Percentiles rank a stretch among this genome's conserved stretches.
Conservation (phyloP, 2,113 vertebrate genomes). For the Galeopterus variegatus region DNA sequence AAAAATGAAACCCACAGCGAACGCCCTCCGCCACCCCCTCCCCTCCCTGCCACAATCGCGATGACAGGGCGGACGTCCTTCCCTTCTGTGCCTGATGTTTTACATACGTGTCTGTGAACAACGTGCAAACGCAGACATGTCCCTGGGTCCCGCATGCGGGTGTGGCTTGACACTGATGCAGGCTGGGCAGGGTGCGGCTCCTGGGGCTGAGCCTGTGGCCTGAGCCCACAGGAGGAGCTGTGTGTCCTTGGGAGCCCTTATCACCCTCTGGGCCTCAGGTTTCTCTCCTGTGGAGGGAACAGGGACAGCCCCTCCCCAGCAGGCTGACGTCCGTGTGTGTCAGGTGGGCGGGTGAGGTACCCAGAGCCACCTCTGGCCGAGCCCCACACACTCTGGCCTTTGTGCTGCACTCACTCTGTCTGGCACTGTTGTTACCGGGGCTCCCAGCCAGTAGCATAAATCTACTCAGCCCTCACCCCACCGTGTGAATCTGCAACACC, state of each 20-base stretch:
- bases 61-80: rapidly evolving
- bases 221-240: neutral
- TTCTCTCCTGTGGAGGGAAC: neutral
- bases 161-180: too few relatives aligned
- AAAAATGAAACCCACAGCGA: neutral
- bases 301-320: neutral
- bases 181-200: too few relatives aligned
- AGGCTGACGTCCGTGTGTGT: too few relatives aligned
- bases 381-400: too few relatives aligned
- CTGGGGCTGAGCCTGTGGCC: neutral
- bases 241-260: neutral
- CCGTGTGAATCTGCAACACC: too few relatives aligned
- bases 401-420: too few relatives aligned
- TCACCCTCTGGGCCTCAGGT: neutral
- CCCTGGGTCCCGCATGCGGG: too few relatives aligned
- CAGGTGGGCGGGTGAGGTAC: too few relatives aligned
- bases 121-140: neutral
- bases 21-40: neutral
- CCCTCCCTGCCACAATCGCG: neutral
- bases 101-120: neutral
- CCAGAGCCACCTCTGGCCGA: neutral
- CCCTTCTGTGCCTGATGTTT: neutral
- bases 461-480: neutral
- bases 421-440: neutral
- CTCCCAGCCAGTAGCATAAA: rapidly evolving